Base-by-base conservation (phyloP, 1,140 invertebrate species). In the Agrypnia vestita region DNA sequence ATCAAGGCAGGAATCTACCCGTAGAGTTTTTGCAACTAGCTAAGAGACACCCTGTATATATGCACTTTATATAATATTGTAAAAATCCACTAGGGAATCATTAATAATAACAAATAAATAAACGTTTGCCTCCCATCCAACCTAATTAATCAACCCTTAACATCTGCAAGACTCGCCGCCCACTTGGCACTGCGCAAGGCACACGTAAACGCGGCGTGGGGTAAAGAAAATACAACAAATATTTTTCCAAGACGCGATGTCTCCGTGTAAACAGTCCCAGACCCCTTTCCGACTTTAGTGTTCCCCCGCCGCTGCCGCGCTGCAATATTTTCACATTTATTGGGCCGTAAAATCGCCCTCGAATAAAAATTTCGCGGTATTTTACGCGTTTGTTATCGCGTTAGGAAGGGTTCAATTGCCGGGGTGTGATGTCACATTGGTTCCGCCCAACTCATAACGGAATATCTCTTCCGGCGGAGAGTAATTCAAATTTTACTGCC, bases 341-440 rank as follows among this genome's bases (percentile, higher is more conserved):
- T 80, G 81, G 64, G 53, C 76, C 76, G 81, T 82, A 82, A 82
- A 82, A 82, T 82, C 79, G 78, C 78, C 81, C 81, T 25, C 74
- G 76, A 80, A 80, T 82, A 80, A 82, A 82, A 82, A 82, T 78
- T 80, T 80, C 78, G 81, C 81, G 81, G 78, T 75, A 76, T 78
- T 82, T 82, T 82, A 82, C 76, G 81, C 75, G 81, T 82, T 82
- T 82, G 81, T 82, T 82, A 82, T 82, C 78, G 76, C 81, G 75
- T 82, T 82, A 82, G 56, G 78, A 78, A 78, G 61, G 72, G 80
- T n/a, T 75, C 51, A 25, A 69, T 59, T 55, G 25, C 35, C 15
- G 43, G 72, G 61, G 67, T 43, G 76, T 15, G 47, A 56, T 71
- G 62, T 49, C 76, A 46, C 53, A 55, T 51, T 73, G 69, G 69